Percentiles rank a stretch among this genome's conserved stretches.
These are phyloP conservation scores for Gambusia affinis DNA, from an alignment of 2,113 vertebrate species.

Conservation along the genomic window DNA sequence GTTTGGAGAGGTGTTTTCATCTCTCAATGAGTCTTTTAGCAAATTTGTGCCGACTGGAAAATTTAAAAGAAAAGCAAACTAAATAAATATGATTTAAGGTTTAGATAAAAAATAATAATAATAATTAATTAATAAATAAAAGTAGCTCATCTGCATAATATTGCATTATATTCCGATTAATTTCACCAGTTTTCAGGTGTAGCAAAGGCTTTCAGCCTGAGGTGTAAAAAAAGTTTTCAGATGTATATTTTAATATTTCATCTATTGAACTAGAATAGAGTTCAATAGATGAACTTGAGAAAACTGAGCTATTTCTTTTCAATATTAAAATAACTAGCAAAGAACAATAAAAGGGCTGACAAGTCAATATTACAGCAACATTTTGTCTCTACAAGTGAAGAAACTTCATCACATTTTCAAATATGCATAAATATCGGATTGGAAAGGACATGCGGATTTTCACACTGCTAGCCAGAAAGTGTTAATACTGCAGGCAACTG, in stretches of 20 bases:
- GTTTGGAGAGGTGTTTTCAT: slow-evolving; percentile 9
- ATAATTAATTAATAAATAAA: background rate
- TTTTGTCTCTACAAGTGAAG: slow-evolving; percentile 37
- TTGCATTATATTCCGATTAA: slow-evolving; percentile 1
- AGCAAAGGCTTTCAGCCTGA: background rate
- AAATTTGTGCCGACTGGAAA: background rate
- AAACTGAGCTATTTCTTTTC: slow-evolving; percentile 11
- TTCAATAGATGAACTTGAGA: slow-evolving; percentile 6
- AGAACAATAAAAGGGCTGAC: slow-evolving; percentile 19
- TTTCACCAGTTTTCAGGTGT: background rate
- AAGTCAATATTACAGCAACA: slow-evolving; percentile 43
- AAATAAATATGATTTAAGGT: background rate
- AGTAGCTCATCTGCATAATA: background rate
- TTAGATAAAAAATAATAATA: background rate
- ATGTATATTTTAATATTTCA: background rate
- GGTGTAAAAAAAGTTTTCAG: background rate
- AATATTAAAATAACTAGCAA: slow-evolving; percentile 25
- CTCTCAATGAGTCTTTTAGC: background rate
- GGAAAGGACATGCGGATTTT: slow-evolving; percentile 47
- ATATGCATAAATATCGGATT: slow-evolving; percentile 52
- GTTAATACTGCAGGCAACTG: slow-evolving; percentile 60
- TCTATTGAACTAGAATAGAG: background rate
- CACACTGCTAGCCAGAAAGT: slow-evolving; percentile 42
- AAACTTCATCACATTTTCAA: slow-evolving; percentile 40
- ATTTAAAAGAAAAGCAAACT: background rate